Base-by-base conservation (phyloP, 2,888 invertebrate species). In the Operophtera brumata region DNA sequence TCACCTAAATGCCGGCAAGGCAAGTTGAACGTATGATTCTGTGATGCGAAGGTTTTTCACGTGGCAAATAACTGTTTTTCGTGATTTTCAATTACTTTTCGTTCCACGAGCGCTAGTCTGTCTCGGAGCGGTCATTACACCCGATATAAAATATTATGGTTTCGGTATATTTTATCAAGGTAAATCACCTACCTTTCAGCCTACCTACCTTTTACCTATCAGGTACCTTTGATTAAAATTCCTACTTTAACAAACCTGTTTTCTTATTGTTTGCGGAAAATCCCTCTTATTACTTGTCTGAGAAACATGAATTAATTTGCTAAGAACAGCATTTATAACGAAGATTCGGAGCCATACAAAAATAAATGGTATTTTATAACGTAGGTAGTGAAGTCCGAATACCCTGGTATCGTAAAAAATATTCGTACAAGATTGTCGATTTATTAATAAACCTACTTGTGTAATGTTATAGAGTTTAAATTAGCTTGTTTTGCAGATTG, bases 401-500 rank as follows among this genome's bases (percentile, higher is more conserved):
- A 20, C 37, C 35, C 32, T 35, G 47, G 50, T 30, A 32, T 45
- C 25, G 20, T 47, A 52, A 47, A 50, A 56, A 51, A 47, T 44
- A 13, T 44, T 45, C 9, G 14, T 40, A 12, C 30, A 11, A 20
- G 32, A 37, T 8, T 28, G 12, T 3, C 14, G 32, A 28, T 41
- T 37, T 48, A 39, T 12, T 47, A 34, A 6, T 42, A 37, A 35
- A 35, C 49, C 34, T 35, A 30, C 26, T 9, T 1, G 4, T 20
- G 11, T 43, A 9, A n/a, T n/a, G 32, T 3, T 10, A 30, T 53
- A 43, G 45, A 49, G 55, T 41, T 58, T 28, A 50, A 20, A 52
- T 55, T 61, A 12, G 41, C 30, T 47, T 20, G 20, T 20, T 20
- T 20, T 53, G 46, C 14, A 47, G 34, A 35, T 57, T 57, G 45